Conservation (phyloP, 2,113 vertebrate genomes). For the Chaetodon trifascialis region DNA sequence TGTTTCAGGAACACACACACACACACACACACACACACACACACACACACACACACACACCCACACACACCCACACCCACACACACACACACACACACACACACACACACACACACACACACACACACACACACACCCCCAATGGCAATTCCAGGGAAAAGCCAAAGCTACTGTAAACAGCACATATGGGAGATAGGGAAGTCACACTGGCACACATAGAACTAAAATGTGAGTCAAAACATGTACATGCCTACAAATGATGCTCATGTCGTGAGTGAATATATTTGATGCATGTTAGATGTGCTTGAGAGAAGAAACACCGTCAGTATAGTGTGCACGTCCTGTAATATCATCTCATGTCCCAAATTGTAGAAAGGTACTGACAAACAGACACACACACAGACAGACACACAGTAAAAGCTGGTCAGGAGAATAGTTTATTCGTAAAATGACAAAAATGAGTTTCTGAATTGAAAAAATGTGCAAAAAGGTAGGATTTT, state of each 20-base stretch:
- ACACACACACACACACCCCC: conserved; percentile 42
- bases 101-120: conserved; percentile 30
- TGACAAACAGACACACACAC: not conserved
- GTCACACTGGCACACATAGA: conserved; percentile 1
- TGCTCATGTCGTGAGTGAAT: not conserved
- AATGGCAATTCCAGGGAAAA: conserved; percentile 36
- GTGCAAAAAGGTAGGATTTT: not conserved
- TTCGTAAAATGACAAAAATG: not conserved
- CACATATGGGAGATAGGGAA: conserved; percentile 60
- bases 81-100: conserved; percentile 18
- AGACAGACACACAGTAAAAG: not conserved
- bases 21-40: conserved; percentile 20
- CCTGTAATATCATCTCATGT: conserved; percentile 15
- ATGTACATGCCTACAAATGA: not conserved
- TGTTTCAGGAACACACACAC: conserved; percentile 40
- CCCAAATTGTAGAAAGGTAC: not conserved
- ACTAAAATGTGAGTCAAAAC: not conserved
- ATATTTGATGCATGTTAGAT: not conserved
- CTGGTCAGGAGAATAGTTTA: not conserved
- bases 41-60: no score
- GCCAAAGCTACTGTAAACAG: conserved; percentile 27
- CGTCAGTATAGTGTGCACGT: not conserved
- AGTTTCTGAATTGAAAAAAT: not conserved
- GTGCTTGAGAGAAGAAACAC: not conserved
- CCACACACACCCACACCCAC: no score